These are phyloP conservation scores for Brevimyrus niger DNA, from an alignment of 2,113 vertebrate species.

Conservation along the genomic window DNA sequence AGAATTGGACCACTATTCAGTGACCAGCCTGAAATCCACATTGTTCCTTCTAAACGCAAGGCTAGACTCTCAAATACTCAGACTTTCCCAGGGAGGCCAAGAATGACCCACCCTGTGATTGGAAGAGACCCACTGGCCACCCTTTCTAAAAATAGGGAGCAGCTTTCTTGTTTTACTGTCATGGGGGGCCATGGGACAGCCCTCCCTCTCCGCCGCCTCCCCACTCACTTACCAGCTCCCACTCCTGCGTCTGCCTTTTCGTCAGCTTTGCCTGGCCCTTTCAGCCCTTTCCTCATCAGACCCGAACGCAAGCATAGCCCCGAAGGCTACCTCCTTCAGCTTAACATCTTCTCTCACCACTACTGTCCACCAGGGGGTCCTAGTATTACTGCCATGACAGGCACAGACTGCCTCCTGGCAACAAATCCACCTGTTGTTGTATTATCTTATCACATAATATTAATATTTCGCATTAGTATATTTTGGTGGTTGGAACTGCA, in stretches of 20 bases:
- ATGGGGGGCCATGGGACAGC: background rate
- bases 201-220: background rate
- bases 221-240: background rate
- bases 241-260: background rate
- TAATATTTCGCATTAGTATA: background rate
- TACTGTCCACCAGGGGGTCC: background rate
- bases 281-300: background rate
- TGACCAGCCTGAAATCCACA: background rate
- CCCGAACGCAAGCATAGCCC: background rate
- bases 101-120: background rate
- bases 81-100: background rate
- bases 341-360: background rate
- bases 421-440: background rate
- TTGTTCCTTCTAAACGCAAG: background rate
- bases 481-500: background rate
- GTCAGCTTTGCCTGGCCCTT: background rate
- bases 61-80: background rate
- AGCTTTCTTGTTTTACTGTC: background rate
- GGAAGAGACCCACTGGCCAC: background rate
- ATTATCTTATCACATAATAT: background rate
- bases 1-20: background rate
- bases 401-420: background rate
- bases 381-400: background rate
- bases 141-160: background rate
- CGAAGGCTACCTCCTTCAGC: background rate